Evolutionary conservation across 1,140 invertebrate species (phyloP).

Genomic region (Parapsyche elsis): DNA sequence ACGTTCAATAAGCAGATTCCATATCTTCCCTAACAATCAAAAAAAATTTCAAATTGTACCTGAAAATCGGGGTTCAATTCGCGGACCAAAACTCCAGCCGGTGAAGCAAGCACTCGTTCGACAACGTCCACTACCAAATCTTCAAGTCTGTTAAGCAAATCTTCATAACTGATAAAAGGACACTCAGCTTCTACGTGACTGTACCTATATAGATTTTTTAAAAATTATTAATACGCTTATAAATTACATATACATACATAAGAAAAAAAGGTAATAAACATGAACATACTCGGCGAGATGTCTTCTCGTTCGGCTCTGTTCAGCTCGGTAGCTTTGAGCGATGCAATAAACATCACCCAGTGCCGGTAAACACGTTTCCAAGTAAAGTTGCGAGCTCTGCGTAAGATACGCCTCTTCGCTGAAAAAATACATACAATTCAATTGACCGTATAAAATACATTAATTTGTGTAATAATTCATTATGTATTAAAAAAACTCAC

Average conservation of each 20-base stretch:
- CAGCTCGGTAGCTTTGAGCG: slow-evolving; percentile 97
- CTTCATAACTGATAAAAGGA: slow-evolving; percentile 94
- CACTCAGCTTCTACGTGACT: slow-evolving; percentile 98
- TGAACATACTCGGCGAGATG: slow-evolving; percentile 91
- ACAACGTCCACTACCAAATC: slow-evolving; percentile 97
- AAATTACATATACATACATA: neutral
- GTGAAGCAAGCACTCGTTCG: slow-evolving; percentile 88
- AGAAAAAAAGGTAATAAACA: neutral
- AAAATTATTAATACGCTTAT: neutral
- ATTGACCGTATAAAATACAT: no score
- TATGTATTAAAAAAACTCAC: slow-evolving; percentile 70
- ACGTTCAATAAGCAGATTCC: neutral
- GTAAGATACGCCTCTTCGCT: slow-evolving; percentile 94
- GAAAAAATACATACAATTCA: no score
- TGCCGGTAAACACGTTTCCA: slow-evolving; percentile 95
- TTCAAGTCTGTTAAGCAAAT: slow-evolving; percentile 90
- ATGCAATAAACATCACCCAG: slow-evolving; percentile 98
- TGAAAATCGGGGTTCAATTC: slow-evolving; percentile 95
- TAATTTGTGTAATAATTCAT: no score
- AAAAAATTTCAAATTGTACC: slow-evolving; percentile 58
- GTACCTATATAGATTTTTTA: slow-evolving; percentile 73
- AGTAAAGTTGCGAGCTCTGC: slow-evolving; percentile 98
- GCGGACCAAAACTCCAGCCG: slow-evolving; percentile 81
- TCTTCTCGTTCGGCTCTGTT: slow-evolving; percentile 94
- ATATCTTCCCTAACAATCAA: neutral